Evolutionary conservation across 2,888 invertebrate genomes (phyloP).

Genomic region (Pollenia amentaria): DNA sequence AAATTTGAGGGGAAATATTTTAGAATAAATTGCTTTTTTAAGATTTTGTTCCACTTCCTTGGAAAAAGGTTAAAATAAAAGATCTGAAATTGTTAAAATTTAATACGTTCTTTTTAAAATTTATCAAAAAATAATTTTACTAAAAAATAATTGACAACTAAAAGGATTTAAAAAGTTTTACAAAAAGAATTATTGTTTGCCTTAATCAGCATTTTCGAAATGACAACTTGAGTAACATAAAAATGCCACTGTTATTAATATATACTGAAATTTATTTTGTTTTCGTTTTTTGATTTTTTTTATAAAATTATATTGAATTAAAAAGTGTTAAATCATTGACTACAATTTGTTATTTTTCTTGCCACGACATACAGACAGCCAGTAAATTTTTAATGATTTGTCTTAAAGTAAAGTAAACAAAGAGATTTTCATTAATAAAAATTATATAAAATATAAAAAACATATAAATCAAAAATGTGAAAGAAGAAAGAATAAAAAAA

Average conservation of each 20-base stretch:
- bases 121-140: too few relatives aligned
- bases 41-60: too few relatives aligned
- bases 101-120: neutral
- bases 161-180: conserved; percentile 9
- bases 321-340: conserved; percentile 68
- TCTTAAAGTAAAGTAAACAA: conserved; percentile 72
- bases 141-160: neutral
- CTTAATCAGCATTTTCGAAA: conserved; percentile 27
- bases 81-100: neutral
- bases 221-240: conserved; percentile 39
- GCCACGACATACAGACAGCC: neutral
- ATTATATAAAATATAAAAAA: conserved; percentile 75
- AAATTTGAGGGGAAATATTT: neutral
- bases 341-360: conserved; percentile 64
- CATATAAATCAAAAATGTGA: conserved; percentile 77
- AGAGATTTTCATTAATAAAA: conserved; percentile 81
- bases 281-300: neutral
- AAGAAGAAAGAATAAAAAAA: neutral
- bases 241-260: conserved; percentile 51
- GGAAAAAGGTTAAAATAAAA: neutral
- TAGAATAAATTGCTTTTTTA: neutral
- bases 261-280: conserved; percentile 30
- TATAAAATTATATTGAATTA: conserved; percentile 20
- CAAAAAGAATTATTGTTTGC: conserved; percentile 29
- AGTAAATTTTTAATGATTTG: conserved; percentile 64